phyloP scores from a whole-genome alignment of 2,797 vertebrate species.

The Pseudomugil tenellus region DNA sequence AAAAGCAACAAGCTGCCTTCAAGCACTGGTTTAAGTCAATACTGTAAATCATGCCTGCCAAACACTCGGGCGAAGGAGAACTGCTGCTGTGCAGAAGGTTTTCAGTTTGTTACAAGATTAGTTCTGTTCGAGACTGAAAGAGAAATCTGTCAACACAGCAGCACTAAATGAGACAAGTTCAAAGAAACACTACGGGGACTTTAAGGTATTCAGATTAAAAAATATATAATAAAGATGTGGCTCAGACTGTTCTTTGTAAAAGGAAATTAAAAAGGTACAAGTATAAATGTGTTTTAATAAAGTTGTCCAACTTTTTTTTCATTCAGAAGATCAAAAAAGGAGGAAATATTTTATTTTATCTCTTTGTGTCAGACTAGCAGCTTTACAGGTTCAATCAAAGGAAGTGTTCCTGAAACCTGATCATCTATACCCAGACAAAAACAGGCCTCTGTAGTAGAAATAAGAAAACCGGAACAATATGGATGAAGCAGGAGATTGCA shows the following conservation, averaged over 20 bases:
- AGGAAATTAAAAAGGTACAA: neutral
- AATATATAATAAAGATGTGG: neutral
- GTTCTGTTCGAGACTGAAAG: constrained; percentile 38
- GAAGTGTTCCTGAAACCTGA: neutral
- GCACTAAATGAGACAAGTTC: neutral
- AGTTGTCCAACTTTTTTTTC: neutral
- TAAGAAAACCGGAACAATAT: constrained; percentile 6
- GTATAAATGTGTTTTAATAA: neutral
- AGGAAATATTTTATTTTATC: neutral
- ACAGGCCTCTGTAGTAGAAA: neutral
- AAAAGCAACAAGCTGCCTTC: constrained; percentile 17
- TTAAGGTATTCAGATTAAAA: neutral
- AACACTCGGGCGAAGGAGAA: constrained; percentile 43
- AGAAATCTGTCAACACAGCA: neutral
- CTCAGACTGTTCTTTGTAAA: neutral
- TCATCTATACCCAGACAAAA: neutral
- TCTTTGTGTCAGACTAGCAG: neutral
- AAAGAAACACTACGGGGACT: neutral
- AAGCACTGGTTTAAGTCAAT: neutral
- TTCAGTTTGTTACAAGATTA: constrained; percentile 27
- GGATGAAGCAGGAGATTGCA: neutral
- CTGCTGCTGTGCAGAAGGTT: constrained; percentile 9
- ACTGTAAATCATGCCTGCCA: constrained; percentile 67
- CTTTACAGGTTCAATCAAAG: neutral
- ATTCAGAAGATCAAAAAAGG: neutral